phyloP scores from a whole-genome alignment of 2,113 vertebrate genomes.

The Campylomormyrus numenius region DNA sequence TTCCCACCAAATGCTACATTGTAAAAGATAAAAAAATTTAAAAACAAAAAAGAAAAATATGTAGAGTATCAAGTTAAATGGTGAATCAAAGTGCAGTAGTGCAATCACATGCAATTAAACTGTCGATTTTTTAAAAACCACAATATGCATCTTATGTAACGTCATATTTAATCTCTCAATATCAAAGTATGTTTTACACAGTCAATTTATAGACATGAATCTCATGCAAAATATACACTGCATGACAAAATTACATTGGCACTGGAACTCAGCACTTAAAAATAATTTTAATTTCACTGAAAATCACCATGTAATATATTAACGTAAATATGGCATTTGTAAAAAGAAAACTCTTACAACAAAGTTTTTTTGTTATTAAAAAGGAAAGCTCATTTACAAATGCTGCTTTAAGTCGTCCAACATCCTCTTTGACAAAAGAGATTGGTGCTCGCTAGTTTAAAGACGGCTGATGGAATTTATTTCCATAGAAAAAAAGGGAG shows the following conservation, averaged over 20 bases:
- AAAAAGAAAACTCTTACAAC: not conserved
- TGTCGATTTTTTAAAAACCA: not conserved
- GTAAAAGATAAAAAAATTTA: not conserved
- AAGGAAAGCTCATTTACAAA: not conserved
- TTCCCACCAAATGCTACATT: not conserved
- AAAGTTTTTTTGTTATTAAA: not conserved
- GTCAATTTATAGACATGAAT: not conserved
- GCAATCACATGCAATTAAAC: not conserved
- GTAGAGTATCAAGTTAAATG: not conserved
- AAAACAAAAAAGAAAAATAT: not conserved
- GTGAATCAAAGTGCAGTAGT: not conserved
- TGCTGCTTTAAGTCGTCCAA: not conserved
- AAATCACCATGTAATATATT: not conserved
- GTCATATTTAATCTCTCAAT: not conserved
- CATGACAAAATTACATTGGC: not conserved
- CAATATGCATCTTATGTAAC: not conserved
- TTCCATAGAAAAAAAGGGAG: not conserved
- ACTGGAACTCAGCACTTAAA: not conserved
- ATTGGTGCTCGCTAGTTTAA: not conserved
- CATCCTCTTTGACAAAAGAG: not conserved
- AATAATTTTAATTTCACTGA: not conserved
- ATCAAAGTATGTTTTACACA: not conserved
- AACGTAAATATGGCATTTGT: not conserved
- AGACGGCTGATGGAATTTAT: not conserved
- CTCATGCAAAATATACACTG: not conserved